A percentile compares a stretch with the other conserved stretches of the same genome.
Evolutionary conservation across 1,140 invertebrate species (phyloP).

Genomic region (Piezodorus guildinii): DNA sequence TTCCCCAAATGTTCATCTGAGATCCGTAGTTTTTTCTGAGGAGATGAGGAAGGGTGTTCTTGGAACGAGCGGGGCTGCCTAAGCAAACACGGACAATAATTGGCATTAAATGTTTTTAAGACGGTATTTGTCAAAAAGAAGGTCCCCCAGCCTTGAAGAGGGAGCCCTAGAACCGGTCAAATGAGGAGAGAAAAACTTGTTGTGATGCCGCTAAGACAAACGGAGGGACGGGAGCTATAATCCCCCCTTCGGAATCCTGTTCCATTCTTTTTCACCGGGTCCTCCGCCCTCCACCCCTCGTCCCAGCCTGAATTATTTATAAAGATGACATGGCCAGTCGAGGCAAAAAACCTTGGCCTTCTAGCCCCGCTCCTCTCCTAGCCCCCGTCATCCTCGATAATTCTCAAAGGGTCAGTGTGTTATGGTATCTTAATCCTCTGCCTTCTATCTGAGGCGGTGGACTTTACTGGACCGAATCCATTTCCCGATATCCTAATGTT

Average conservation of each 20-base stretch:
- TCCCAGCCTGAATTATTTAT: conserved; percentile 10
- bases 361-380: not conserved
- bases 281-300: not conserved
- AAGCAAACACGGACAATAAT: not conserved
- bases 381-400: not conserved
- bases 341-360: not conserved
- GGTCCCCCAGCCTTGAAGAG: not conserved
- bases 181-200: conserved; percentile 11
- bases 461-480: too few relatives aligned
- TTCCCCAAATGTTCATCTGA: too few relatives aligned
- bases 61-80: not conserved
- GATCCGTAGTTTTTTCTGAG: too few relatives aligned
- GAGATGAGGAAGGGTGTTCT: too few relatives aligned
- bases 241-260: not conserved
- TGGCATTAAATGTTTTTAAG: conserved; percentile 15
- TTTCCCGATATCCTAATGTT: too few relatives aligned
- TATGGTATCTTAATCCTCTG: too few relatives aligned
- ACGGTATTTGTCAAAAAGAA: conserved; percentile 14
- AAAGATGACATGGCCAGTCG: conserved; percentile 9
- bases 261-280: conserved; percentile 4
- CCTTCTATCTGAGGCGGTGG: too few relatives aligned
- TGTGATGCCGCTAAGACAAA: conserved; percentile 12
- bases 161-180: not conserved
- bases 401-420: not conserved
- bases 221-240: conserved; percentile 2